Base-by-base conservation (phyloP, 2,888 invertebrate species). In the Choristoneura rosaceana region DNA sequence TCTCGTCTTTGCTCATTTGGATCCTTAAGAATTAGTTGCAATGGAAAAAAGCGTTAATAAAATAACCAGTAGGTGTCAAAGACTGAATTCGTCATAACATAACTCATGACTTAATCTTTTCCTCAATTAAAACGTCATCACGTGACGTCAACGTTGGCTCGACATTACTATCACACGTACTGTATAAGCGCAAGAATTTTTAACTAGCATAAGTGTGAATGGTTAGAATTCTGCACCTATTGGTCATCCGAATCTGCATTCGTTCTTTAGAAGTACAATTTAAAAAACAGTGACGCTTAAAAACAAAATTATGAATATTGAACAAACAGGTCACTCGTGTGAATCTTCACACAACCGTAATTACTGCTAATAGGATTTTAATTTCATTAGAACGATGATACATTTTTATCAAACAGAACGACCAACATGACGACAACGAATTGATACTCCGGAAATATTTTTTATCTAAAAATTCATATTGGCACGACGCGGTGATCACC, bases 391-490 rank as follows among this genome's bases (percentile, higher is more conserved):
- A 17, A 41, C 4, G 15, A 17, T 12, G 4, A 7, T 12, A 14
- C 33, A 55, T 45, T 55, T 17, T 25, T 55, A 55, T 60, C 34
- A 47, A 62, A 17, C 66, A n/a, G 15, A 38, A 8, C 12, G 45
- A 65, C 61, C 43, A 50, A 52, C 43, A 60, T 66, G 61, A 62
- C 55, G 62, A 73, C 55, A 45, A 25, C 41, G 17, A 43, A 62
- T 38, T 34, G 68, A 68, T 52, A 59, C 15, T 69, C 64, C 50
- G 69, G 60, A 71, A 68, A 58, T 59, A 58, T 69, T 58, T 66
- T 73, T 73, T 73, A 68, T 71, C 71, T 17, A 64, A 25, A 50
- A 41, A 60, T 59, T 64, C 10, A 59, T 68, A 64, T 69, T 73
- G 47, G 68, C 63, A 59, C 63, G 61, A 43, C 38, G 66, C 43